phyloP scores from a whole-genome alignment of 2,888 invertebrate genomes.

The Strigamia transsilvanica region DNA sequence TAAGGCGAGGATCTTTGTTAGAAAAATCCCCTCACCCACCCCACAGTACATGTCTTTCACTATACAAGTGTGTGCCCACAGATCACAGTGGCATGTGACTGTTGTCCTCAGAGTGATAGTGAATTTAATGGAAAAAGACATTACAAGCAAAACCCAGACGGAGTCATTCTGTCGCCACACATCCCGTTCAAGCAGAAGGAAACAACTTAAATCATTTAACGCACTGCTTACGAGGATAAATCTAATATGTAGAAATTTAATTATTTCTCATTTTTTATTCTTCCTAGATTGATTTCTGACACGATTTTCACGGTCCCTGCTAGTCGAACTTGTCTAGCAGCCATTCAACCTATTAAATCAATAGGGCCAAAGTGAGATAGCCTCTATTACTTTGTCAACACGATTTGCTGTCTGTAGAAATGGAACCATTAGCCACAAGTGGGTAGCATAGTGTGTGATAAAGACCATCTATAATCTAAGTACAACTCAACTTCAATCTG shows the following conservation, averaged over 20 bases:
- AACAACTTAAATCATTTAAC: neutral
- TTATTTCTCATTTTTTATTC: neutral
- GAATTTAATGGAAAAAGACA: slow-evolving; percentile 20
- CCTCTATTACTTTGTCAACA: slow-evolving; percentile 20
- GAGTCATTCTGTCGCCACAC: slow-evolving; percentile 20
- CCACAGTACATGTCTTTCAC: neutral
- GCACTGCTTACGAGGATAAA: neutral
- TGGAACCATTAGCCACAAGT: slow-evolving; percentile 20
- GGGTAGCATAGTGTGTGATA: neutral
- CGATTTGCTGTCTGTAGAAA: slow-evolving; percentile 17
- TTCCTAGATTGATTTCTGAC: neutral
- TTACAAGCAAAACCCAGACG: slow-evolving; percentile 20
- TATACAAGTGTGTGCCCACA: neutral
- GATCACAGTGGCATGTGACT: slow-evolving; percentile 20
- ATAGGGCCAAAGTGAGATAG: slow-evolving; percentile 20
- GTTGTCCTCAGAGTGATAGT: slow-evolving; percentile 20
- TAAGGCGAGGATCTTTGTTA: neutral
- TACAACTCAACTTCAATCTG: slow-evolving; percentile 20
- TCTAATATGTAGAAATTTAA: neutral
- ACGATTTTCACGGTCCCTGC: neutral
- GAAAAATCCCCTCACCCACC: neutral
- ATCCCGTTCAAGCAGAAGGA: neutral
- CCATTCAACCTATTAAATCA: slow-evolving; percentile 14
- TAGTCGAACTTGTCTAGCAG: neutral
- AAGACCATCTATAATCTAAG: slow-evolving; percentile 20